phyloP scores from a whole-genome alignment of 2,113 vertebrate genomes.

The Alligator sinensis region DNA sequence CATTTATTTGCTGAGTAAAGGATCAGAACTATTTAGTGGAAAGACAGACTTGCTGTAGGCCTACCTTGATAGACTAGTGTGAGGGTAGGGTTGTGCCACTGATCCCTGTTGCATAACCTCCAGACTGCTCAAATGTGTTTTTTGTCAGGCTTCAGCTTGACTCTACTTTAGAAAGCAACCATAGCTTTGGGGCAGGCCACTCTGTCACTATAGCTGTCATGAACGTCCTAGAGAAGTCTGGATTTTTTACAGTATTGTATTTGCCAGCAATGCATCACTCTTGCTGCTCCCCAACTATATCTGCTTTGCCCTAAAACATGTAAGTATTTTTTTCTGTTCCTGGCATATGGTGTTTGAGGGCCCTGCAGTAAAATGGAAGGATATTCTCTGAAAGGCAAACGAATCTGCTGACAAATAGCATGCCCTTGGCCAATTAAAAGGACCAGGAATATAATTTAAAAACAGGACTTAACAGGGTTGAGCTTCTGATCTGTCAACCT shows the following conservation, averaged over 20 bases:
- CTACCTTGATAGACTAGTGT: not conserved
- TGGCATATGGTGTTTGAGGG: not conserved
- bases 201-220: not conserved
- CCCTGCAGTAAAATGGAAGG: not conserved
- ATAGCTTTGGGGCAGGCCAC: no score
- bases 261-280: not conserved
- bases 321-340: not conserved
- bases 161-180: not conserved
- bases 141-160: not conserved
- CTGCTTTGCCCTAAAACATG: not conserved
- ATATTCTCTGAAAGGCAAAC: not conserved
- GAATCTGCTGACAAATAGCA: not conserved
- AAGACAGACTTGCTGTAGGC: not conserved
- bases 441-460: not conserved
- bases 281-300: not conserved
- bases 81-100: no score
- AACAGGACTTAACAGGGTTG: not conserved
- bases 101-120: fast-evolving
- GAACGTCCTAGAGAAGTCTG: not conserved
- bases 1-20: not conserved
- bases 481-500: not conserved
- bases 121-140: not conserved
- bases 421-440: not conserved
- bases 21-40: not conserved
- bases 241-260: not conserved